A percentile compares a stretch with the other conserved stretches of the same genome.
Evolutionary conservation across 2,888 invertebrate species (phyloP).

Genomic region (Heliconius charithonia): DNA sequence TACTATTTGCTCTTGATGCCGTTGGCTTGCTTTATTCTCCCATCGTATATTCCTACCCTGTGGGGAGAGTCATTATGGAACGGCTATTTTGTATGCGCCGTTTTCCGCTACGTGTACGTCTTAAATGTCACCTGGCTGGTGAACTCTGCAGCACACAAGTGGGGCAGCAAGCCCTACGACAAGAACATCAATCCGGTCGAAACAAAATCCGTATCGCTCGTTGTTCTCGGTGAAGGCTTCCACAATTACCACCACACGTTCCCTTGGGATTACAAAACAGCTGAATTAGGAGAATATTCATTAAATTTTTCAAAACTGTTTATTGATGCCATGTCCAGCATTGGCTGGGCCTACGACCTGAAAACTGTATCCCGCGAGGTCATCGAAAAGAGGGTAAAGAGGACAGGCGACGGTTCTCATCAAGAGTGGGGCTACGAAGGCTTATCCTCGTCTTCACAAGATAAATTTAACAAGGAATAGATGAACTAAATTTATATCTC

Average conservation of each 20-base stretch:
- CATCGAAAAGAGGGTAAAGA: conserved; percentile 87
- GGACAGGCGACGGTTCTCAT: conserved; percentile 90
- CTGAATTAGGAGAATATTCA: conserved; percentile 88
- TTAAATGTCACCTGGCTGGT: conserved; percentile 95
- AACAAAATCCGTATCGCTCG: conserved; percentile 85
- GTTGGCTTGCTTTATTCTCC: conserved; percentile 89
- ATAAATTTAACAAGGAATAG: conserved; percentile 33
- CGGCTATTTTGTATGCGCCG: conserved; percentile 86
- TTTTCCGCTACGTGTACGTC: conserved; percentile 90
- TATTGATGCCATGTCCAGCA: conserved; percentile 90
- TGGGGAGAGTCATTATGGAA: conserved; percentile 88
- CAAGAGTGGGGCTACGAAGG: conserved; percentile 90
- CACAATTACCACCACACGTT: conserved; percentile 94
- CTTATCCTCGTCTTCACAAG: conserved; percentile 49
- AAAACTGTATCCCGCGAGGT: conserved; percentile 89
- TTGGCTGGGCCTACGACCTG: conserved; percentile 94
- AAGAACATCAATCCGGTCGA: conserved; percentile 89
- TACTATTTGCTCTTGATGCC: conserved; percentile 90
- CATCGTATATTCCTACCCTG: conserved; percentile 88
- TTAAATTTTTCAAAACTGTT: conserved; percentile 89
- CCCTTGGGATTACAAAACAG: conserved; percentile 93
- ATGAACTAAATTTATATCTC: conserved; percentile 5
- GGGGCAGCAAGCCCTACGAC: conserved; percentile 89
- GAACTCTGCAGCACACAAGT: conserved; percentile 94
- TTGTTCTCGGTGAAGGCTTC: conserved; percentile 91